Conservation (phyloP, 1,140 invertebrate genomes). For the Brachystomella parvula region DNA sequence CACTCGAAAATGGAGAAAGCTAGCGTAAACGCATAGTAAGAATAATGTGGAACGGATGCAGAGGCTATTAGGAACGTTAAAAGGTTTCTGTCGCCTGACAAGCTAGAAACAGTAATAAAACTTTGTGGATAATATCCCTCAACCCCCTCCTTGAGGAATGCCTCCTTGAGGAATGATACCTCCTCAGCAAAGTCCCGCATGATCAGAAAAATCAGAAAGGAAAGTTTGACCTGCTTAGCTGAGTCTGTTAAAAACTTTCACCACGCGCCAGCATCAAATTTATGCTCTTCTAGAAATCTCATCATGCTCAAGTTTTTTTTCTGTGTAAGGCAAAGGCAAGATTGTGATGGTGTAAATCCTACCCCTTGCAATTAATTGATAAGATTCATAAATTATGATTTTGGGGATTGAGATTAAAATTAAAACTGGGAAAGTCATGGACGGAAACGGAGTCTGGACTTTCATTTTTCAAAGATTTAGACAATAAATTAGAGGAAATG, state of each 20-base stretch:
- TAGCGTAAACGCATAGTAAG: background rate
- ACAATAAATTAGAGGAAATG: background rate
- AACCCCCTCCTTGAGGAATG: too few relatives aligned
- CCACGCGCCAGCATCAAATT: background rate
- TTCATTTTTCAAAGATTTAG: background rate
- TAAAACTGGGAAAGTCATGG: background rate
- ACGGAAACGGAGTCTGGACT: background rate
- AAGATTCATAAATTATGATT: background rate
- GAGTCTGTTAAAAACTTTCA: background rate
- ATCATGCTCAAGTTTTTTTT: too few relatives aligned
- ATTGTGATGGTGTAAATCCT: background rate
- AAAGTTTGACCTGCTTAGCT: background rate
- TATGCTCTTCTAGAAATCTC: background rate
- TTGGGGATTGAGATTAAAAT: background rate
- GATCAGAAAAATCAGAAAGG: background rate
- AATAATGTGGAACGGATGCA: conserved; percentile 24
- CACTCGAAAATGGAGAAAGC: background rate
- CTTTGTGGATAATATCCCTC: background rate
- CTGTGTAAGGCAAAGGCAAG: too few relatives aligned
- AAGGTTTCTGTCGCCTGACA: conserved; percentile 20
- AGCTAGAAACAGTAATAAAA: background rate
- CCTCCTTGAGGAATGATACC: too few relatives aligned
- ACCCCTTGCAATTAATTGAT: background rate
- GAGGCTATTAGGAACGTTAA: conserved; percentile 25
- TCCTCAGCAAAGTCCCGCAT: background rate